These are phyloP conservation scores for Fukomys damarensis DNA, from an alignment of 2,113 vertebrate genomes.

Conservation along the genomic window DNA sequence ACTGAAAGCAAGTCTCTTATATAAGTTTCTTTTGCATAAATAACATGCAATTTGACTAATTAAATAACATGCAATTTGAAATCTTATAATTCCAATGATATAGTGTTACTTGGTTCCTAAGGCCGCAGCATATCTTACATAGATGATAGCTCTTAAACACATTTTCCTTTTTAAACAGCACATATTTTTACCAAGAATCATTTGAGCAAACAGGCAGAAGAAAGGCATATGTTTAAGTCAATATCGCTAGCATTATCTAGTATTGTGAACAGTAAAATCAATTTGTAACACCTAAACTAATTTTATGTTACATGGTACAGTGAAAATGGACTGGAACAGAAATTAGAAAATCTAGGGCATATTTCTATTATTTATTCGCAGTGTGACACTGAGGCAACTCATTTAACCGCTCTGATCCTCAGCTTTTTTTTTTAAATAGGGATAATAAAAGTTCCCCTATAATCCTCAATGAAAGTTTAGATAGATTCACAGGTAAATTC, in stretches of 20 bases:
- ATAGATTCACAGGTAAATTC: background rate
- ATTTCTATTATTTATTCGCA: conserved; percentile 8
- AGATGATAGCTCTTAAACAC: background rate
- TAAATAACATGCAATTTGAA: conserved; percentile 33
- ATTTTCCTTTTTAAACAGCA: conserved; percentile 35
- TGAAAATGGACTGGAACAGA: conserved; percentile 24
- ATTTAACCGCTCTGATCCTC: conserved; percentile 23
- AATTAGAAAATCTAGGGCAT: background rate
- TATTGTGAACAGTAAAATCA: background rate
- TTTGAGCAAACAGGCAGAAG: background rate
- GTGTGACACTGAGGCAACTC: background rate
- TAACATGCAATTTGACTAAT: conserved; percentile 7
- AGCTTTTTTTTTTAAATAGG: background rate
- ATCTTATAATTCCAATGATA: conserved; percentile 19
- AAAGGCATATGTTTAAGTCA: background rate
- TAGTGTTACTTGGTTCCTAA: conserved; percentile 36
- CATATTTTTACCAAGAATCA: conserved; percentile 5
- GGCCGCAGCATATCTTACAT: background rate
- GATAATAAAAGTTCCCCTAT: conserved; percentile 27
- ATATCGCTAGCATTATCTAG: conserved; percentile 6
- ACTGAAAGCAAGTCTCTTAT: conserved; percentile 18
- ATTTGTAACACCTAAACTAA: conserved; percentile 23
- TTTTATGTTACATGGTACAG: conserved; percentile 2
- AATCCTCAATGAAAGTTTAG: conserved; percentile 28
- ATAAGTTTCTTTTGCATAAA: conserved; percentile 50